phyloP scores from a whole-genome alignment of 2,113 vertebrate species.

The Calyptommatus sinebrachiatus region DNA sequence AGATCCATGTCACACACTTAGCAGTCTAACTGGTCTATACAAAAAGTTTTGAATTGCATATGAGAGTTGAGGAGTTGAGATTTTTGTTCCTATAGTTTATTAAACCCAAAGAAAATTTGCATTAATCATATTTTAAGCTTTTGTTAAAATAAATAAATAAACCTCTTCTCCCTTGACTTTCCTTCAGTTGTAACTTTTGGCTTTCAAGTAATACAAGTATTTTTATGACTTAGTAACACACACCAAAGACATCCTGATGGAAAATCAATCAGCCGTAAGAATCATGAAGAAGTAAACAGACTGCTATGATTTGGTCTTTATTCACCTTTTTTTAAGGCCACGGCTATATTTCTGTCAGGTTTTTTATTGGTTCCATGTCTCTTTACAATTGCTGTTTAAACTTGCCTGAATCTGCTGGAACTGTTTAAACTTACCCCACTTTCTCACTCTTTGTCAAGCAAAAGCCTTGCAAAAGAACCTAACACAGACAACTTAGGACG shows the following conservation, averaged over 20 bases:
- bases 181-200: not conserved
- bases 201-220: conserved; percentile 9
- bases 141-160: not conserved
- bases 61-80: no score
- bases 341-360: not conserved
- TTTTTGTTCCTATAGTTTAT: not conserved
- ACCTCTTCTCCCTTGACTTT: not conserved
- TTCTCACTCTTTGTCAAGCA: not conserved
- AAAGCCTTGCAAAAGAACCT: conserved; percentile 18
- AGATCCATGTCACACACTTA: no score
- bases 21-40: not conserved
- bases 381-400: not conserved
- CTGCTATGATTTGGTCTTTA: not conserved
- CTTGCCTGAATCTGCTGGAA: not conserved
- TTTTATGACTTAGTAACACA: not conserved
- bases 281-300: conserved; percentile 10
- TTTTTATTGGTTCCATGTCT: not conserved
- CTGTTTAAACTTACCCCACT: not conserved
- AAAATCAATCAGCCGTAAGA: conserved; percentile 19
- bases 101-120: not conserved
- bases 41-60: not conserved
- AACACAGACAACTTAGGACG: not conserved
- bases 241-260: not conserved
- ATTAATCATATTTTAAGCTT: not conserved
- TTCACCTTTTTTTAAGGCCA: not conserved